phyloP scores from a whole-genome alignment of 2,888 invertebrate genomes.

The Apamea epomidion region DNA sequence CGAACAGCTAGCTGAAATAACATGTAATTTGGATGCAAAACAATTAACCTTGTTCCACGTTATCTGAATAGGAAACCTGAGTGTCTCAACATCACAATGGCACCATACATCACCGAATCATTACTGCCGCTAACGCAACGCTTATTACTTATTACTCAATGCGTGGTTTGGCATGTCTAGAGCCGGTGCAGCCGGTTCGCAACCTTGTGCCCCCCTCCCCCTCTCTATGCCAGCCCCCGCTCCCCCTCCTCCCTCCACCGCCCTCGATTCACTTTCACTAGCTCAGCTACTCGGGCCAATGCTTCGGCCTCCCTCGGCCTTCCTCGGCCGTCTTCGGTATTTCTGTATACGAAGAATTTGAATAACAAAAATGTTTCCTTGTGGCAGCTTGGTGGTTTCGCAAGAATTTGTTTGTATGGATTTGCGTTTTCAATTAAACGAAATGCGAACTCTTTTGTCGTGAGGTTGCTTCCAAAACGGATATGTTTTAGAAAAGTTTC shows the following conservation, averaged over 20 bases:
- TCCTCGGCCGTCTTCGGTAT: constrained; percentile 77
- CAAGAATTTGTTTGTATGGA: constrained; percentile 63
- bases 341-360: constrained; percentile 66
- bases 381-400: constrained; percentile 63
- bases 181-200: constrained; percentile 84
- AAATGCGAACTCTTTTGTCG: constrained; percentile 51
- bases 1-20: constrained; percentile 40
- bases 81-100: constrained; percentile 74
- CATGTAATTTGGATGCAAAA: constrained; percentile 57
- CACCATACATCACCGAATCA: constrained; percentile 82
- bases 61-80: constrained; percentile 68
- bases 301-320: constrained; percentile 75
- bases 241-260: constrained; percentile 64
- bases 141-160: constrained; percentile 87
- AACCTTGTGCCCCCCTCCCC: constrained; percentile 82
- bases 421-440: constrained; percentile 59
- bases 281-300: constrained; percentile 74
- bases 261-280: constrained; percentile 85
- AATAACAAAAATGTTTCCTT: constrained; percentile 69
- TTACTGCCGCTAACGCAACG: constrained; percentile 83
- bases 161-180: constrained; percentile 84
- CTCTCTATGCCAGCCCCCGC: constrained; percentile 51
- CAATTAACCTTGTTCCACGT: constrained; percentile 65
- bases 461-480: constrained; percentile 42
- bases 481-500: constrained; percentile 51